These are phyloP conservation scores for Tanypteryx hageni DNA, from an alignment of 2,888 invertebrate genomes.

Conservation along the genomic window DNA sequence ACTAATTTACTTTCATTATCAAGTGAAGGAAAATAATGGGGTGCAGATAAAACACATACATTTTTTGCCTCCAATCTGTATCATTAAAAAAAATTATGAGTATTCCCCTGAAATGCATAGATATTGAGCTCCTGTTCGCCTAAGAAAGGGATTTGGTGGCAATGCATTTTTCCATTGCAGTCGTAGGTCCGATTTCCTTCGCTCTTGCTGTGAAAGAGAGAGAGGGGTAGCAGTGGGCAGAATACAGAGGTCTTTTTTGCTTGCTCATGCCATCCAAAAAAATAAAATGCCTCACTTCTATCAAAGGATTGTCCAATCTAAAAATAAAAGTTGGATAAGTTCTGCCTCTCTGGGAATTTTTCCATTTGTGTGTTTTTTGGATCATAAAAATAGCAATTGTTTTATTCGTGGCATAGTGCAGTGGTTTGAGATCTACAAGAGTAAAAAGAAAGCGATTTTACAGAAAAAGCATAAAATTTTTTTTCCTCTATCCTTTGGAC, in stretches of 20 bases:
- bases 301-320: neutral
- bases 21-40: neutral
- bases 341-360: slow-evolving; percentile 22
- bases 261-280: slow-evolving; percentile 41
- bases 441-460: slow-evolving; percentile 46
- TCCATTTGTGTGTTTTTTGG: slow-evolving; percentile 56
- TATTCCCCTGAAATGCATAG: slow-evolving; percentile 24
- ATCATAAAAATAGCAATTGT: slow-evolving; percentile 30
- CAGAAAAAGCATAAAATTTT: slow-evolving; percentile 32
- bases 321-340: slow-evolving; percentile 29
- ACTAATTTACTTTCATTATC: slow-evolving; percentile 21
- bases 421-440: slow-evolving; percentile 15
- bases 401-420: slow-evolving; percentile 54
- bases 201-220: slow-evolving; percentile 16
- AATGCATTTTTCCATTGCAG: slow-evolving; percentile 26
- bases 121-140: slow-evolving; percentile 26
- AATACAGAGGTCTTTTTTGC: slow-evolving; percentile 28
- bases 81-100: slow-evolving; percentile 9
- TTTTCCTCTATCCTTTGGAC: slow-evolving; percentile 50
- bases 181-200: slow-evolving; percentile 14
- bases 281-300: slow-evolving; percentile 32
- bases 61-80: slow-evolving; percentile 4
- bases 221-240: slow-evolving; percentile 32
- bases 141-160: slow-evolving; percentile 1
- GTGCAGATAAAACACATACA: neutral